Evolutionary conservation across 1,140 invertebrate genomes (phyloP).

Genomic region (Akabosia matsudoensis): DNA sequence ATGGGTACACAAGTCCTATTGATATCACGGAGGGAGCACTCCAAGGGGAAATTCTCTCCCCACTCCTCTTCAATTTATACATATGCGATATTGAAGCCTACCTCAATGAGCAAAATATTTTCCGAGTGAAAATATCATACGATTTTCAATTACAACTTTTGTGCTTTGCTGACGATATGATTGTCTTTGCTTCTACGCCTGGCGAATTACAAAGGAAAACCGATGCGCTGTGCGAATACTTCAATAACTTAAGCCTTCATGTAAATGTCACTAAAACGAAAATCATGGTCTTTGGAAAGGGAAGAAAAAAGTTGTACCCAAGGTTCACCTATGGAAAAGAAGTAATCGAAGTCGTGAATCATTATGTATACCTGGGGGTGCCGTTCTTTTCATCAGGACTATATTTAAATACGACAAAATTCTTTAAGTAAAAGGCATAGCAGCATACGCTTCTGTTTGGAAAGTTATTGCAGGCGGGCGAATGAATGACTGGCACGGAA

Average conservation of each 20-base stretch:
- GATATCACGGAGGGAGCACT: conserved; percentile 42
- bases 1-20: not conserved
- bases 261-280: conserved; percentile 43
- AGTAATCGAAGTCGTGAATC: conserved; percentile 20
- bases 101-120: conserved; percentile 3
- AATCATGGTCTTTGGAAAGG: conserved; percentile 39
- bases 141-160: conserved; percentile 25
- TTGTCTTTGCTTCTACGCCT: not conserved
- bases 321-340: not conserved
- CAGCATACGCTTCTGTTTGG: not conserved
- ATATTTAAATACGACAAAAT: not conserved
- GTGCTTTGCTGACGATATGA: conserved; percentile 32
- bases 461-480: not conserved
- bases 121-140: conserved; percentile 28
- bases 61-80: conserved; percentile 47
- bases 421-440: not conserved
- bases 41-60: conserved; percentile 45
- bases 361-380: conserved; percentile 26
- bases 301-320: not conserved
- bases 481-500: not conserved
- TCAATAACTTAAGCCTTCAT: conserved; percentile 17
- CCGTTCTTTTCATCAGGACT: conserved; percentile 4
- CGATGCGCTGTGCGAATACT: conserved; percentile 26
- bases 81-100: conserved; percentile 39
- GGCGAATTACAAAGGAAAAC: conserved; percentile 26